Evolutionary conservation across 1,140 invertebrate genomes (phyloP).

Genomic region (Drosophila sp.): DNA sequence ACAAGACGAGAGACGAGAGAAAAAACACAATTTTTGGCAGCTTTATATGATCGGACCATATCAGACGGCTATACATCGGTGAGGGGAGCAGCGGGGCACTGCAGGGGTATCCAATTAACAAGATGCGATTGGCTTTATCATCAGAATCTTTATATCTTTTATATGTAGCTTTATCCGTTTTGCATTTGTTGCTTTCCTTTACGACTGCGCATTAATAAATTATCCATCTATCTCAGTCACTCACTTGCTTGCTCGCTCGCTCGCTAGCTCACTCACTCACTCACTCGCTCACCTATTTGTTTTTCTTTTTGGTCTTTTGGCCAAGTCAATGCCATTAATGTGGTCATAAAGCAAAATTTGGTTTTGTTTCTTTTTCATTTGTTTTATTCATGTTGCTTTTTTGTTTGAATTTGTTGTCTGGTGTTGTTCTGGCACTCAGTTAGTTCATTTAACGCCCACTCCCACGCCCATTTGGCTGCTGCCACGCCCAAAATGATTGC

Average conservation of each 20-base stretch:
- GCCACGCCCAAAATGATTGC: constrained; percentile 31
- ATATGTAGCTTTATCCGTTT: constrained; percentile 39
- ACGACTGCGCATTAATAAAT: constrained; percentile 61
- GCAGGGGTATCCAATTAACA: constrained; percentile 65
- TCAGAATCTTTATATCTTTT: constrained; percentile 35
- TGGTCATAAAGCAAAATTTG: constrained; percentile 37
- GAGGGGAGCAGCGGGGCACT: not conserved
- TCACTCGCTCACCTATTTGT: not conserved
- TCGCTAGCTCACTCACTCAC: not conserved
- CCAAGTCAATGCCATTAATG: constrained; percentile 40
- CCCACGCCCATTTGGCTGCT: constrained; percentile 20
- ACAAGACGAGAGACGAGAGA: constrained; percentile 21
- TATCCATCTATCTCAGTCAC: constrained; percentile 4
- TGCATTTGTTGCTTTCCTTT: constrained; percentile 56
- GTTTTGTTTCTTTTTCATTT: constrained; percentile 23
- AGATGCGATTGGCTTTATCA: constrained; percentile 59
- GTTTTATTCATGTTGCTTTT: no score
- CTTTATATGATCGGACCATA: constrained; percentile 43
- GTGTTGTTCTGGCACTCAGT: constrained; percentile 10
- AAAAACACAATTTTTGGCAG: constrained; percentile 31
- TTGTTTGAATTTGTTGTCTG: constrained; percentile 6
- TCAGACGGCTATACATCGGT: not conserved
- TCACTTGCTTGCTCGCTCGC: not conserved
- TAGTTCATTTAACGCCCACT: constrained; percentile 44
- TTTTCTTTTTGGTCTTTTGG: constrained; percentile 1